Conservation (phyloP, 2,797 vertebrate genomes). For the Trachops cirrhosus region DNA sequence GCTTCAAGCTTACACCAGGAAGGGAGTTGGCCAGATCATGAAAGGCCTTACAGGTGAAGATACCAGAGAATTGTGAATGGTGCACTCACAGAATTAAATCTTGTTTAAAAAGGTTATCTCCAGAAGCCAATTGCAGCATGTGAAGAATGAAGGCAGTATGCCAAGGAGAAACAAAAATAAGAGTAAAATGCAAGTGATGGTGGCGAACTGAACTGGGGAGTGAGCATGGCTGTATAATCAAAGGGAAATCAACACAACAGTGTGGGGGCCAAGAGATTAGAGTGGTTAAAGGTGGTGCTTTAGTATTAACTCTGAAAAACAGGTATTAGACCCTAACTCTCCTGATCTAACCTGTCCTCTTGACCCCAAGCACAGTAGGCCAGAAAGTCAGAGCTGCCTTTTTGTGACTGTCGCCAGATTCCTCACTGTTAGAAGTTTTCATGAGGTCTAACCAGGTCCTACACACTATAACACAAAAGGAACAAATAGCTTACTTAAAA, state of each 20-base stretch:
- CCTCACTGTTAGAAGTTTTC: background rate
- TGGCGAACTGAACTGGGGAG: background rate
- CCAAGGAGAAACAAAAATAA: background rate
- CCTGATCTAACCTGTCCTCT: background rate
- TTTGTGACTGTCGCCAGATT: background rate
- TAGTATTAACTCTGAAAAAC: background rate
- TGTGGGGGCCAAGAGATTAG: background rate
- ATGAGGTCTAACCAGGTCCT: background rate
- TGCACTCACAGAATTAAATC: background rate
- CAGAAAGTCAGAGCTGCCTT: background rate
- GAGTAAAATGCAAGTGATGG: background rate
- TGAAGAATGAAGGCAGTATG: background rate
- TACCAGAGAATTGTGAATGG: background rate
- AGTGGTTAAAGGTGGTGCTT: background rate
- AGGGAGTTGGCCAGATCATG: background rate
- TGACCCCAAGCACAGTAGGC: background rate
- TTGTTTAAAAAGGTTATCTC: background rate
- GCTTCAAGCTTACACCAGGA: background rate
- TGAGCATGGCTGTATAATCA: background rate
- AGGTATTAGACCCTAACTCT: background rate
- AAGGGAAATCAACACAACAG: background rate
- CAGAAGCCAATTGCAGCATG: background rate
- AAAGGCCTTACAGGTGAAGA: background rate
- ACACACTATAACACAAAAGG: background rate
- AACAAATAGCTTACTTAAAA: background rate